These are phyloP conservation scores for Cygnus buccinator DNA, from an alignment of 2,113 vertebrate genomes.

Conservation along the genomic window DNA sequence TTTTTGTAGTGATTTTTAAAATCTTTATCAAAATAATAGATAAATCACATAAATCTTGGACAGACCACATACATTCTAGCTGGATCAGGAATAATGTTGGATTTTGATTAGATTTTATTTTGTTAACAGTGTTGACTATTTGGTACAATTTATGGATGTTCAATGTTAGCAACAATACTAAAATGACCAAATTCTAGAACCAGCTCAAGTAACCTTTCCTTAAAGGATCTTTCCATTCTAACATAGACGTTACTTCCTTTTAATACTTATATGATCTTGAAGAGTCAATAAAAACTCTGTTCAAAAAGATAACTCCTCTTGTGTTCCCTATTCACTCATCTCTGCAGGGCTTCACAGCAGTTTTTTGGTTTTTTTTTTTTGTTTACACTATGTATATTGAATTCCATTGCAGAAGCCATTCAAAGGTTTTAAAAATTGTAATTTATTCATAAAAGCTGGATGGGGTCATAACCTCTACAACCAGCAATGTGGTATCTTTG, in stretches of 20 bases:
- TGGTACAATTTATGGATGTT: not conserved
- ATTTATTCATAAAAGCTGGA: conserved; percentile 12
- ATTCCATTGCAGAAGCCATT: not conserved
- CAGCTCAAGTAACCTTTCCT: not conserved
- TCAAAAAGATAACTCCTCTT: not conserved
- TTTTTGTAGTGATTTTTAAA: not conserved
- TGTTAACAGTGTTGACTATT: not conserved
- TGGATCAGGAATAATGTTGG: not conserved
- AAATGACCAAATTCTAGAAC: not conserved
- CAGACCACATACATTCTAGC: not conserved
- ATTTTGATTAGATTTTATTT: not conserved
- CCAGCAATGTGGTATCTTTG: not conserved
- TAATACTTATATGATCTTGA: not conserved
- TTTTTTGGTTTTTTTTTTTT: not conserved
- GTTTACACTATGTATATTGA: not conserved
- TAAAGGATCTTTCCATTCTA: not conserved
- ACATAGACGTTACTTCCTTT: not conserved
- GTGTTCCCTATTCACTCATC: not conserved
- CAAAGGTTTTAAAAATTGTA: not conserved
- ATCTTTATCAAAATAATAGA: not conserved
- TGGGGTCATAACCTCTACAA: not conserved
- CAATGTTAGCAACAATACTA: not conserved
- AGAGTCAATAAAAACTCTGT: conserved; percentile 29
- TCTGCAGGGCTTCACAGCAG: not conserved
- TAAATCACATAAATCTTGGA: not conserved